Evolutionary conservation across 2,797 vertebrate species (phyloP).

Genomic region (Gobionotothen gibberifrons): DNA sequence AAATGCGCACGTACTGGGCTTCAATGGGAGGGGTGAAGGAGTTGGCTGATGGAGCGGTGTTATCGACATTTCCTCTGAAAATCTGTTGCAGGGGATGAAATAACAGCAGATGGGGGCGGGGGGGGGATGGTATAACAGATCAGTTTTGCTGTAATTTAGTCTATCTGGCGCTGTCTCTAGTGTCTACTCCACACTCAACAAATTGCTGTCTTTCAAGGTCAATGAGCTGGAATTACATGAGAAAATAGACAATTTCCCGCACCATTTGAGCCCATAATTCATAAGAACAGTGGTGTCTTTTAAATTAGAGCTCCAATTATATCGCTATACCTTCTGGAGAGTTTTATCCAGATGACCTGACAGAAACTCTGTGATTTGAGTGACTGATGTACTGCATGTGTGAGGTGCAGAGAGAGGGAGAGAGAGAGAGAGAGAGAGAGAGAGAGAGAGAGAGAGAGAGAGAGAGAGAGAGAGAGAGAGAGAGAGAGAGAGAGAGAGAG

Average conservation of each 20-base stretch:
- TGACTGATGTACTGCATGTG: slow-evolving; percentile 14
- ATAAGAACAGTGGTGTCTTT: slow-evolving; percentile 74
- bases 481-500: neutral
- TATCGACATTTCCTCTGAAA: slow-evolving; percentile 96
- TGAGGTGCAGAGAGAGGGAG: neutral
- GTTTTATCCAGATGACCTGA: slow-evolving; percentile 62
- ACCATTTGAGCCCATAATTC: slow-evolving; percentile 76
- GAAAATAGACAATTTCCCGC: slow-evolving; percentile 73
- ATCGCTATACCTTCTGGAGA: slow-evolving; percentile 58
- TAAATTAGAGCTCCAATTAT: slow-evolving; percentile 71
- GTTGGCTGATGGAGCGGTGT: slow-evolving; percentile 96
- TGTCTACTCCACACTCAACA: slow-evolving; percentile 69
- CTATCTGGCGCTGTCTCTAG: slow-evolving; percentile 62
- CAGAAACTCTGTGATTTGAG: slow-evolving; percentile 21
- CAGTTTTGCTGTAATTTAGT: slow-evolving; percentile 57
- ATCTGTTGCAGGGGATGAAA: slow-evolving; percentile 84
- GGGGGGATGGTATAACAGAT: slow-evolving; percentile 37
- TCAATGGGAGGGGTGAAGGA: slow-evolving; percentile 98
- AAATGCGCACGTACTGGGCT: slow-evolving; percentile 94
- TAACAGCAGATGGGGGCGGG: slow-evolving; percentile 42
- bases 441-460: slow-evolving; percentile 2
- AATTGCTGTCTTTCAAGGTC: slow-evolving; percentile 83
- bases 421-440: neutral
- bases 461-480: slow-evolving; percentile 18
- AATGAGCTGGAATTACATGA: slow-evolving; percentile 75